phyloP scores from a whole-genome alignment of 2,797 vertebrate species.

The Nannoperca obscura region DNA sequence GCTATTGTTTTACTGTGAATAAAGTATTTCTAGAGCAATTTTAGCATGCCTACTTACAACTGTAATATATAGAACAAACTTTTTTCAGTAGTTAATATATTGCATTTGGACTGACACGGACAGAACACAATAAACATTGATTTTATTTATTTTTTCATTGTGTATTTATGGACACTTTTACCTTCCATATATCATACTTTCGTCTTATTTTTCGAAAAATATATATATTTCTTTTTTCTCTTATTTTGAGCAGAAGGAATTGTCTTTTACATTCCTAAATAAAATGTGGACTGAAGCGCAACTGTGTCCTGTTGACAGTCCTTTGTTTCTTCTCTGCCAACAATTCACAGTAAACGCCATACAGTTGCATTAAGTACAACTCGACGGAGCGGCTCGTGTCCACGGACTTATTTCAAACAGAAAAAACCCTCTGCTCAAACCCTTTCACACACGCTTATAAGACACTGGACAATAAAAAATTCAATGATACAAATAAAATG shows the following conservation, averaged over 20 bases:
- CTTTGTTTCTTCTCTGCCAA: conserved; percentile 14
- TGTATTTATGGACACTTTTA: conserved; percentile 83
- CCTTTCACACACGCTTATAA: conserved; percentile 15
- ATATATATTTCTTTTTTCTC: conserved; percentile 73
- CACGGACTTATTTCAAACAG: conserved; percentile 20
- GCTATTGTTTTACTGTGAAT: conserved; percentile 87
- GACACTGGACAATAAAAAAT: conserved; percentile 17
- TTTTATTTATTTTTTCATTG: conserved; percentile 85
- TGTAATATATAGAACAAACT: conserved; percentile 76
- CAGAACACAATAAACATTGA: conserved; percentile 62
- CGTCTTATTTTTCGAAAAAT: conserved; percentile 77
- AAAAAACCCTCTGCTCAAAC: conserved; percentile 52
- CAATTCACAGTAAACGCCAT: conserved; percentile 44
- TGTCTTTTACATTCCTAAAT: conserved; percentile 88
- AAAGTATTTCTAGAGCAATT: conserved; percentile 84
- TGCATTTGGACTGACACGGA: conserved; percentile 72
- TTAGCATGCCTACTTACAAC: conserved; percentile 81
- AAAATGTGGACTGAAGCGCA: conserved; percentile 79
- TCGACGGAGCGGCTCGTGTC: not conserved
- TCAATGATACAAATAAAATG: conserved; percentile 40
- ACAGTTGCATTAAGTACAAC: not conserved
- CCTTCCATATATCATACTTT: conserved; percentile 69
- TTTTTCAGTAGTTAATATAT: conserved; percentile 70
- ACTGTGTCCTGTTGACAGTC: conserved; percentile 30
- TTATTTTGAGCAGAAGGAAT: conserved; percentile 81